A percentile compares a stretch with the other conserved stretches of the same genome.
phyloP scores from a whole-genome alignment of 2,888 invertebrate species.

The Cetonia aurata region DNA sequence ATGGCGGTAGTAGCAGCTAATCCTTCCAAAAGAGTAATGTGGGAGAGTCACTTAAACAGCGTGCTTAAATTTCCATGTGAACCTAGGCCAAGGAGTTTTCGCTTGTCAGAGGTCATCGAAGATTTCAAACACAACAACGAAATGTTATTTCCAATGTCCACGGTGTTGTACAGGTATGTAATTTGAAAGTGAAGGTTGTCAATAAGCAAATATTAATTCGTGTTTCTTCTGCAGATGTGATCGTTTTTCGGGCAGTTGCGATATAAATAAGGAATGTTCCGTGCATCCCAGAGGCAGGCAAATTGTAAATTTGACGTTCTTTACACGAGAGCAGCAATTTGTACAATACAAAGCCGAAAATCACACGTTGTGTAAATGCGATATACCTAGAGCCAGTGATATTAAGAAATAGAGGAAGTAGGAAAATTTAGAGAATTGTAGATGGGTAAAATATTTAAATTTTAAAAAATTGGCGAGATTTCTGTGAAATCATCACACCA shows the following conservation, averaged over 20 bases:
- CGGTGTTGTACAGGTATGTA: constrained; percentile 16
- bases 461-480: too few species aligned
- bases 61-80: not conserved
- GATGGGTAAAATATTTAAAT: too few species aligned
- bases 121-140: not conserved
- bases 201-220: constrained; percentile 57
- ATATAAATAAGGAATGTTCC: constrained; percentile 48
- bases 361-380: constrained; percentile 12
- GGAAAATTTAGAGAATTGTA: not conserved
- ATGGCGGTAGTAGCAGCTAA: not conserved
- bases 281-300: constrained; percentile 57
- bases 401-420: constrained; percentile 7
- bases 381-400: not conserved
- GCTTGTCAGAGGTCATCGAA: not conserved
- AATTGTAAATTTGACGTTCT: constrained; percentile 61
- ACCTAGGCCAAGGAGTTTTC: constrained; percentile 25
- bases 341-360: constrained; percentile 49
- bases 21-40: not conserved
- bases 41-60: not conserved
- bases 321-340: constrained; percentile 41
- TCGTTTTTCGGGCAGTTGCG: constrained; percentile 60
- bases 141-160: not conserved
- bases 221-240: constrained; percentile 60
- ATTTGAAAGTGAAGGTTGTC: not conserved
- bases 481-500: too few species aligned